Percentiles rank a stretch among this genome's conserved stretches.
Conservation (phyloP, 2,797 vertebrate species). For the Clarias pachynema region DNA sequence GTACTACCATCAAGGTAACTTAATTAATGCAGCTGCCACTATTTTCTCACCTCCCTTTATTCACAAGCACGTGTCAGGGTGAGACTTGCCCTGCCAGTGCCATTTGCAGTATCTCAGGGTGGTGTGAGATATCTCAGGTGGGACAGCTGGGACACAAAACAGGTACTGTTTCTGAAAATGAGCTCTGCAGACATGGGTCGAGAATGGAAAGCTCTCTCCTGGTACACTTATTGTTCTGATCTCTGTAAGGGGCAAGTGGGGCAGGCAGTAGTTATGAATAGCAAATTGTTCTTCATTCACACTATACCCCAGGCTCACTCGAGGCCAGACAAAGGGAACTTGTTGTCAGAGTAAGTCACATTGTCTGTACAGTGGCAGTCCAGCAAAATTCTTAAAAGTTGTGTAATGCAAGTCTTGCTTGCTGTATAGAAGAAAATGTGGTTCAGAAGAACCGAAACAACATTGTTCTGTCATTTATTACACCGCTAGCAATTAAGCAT, state of each 20-base stretch:
- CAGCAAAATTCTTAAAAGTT: constrained; percentile 12
- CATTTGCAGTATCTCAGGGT: constrained; percentile 24
- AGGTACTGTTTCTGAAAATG: constrained; percentile 45
- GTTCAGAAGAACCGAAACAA: not conserved
- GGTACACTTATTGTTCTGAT: constrained; percentile 49
- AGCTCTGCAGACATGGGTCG: constrained; percentile 28
- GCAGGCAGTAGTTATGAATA: constrained; percentile 65
- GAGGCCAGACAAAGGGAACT: constrained; percentile 62
- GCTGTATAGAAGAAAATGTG: not conserved
- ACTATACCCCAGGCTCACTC: constrained; percentile 39
- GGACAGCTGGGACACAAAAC: constrained; percentile 45
- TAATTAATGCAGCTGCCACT: not conserved
- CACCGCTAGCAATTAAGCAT: not conserved
- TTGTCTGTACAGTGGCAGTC: constrained; percentile 29
- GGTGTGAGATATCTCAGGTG: constrained; percentile 52
- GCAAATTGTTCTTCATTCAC: constrained; percentile 61
- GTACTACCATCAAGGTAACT: not conserved
- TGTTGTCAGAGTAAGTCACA: constrained; percentile 53
- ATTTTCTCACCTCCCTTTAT: constrained; percentile 20
- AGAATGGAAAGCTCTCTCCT: constrained; percentile 36
- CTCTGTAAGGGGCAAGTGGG: constrained; percentile 44
- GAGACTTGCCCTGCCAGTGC: constrained; percentile 1
- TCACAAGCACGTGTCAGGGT: constrained; percentile 23
- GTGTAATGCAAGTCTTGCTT: constrained; percentile 11
- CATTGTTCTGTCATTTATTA: constrained; percentile 12